phyloP scores from a whole-genome alignment of 2,797 vertebrate species.

The Takifugu ocellatus region DNA sequence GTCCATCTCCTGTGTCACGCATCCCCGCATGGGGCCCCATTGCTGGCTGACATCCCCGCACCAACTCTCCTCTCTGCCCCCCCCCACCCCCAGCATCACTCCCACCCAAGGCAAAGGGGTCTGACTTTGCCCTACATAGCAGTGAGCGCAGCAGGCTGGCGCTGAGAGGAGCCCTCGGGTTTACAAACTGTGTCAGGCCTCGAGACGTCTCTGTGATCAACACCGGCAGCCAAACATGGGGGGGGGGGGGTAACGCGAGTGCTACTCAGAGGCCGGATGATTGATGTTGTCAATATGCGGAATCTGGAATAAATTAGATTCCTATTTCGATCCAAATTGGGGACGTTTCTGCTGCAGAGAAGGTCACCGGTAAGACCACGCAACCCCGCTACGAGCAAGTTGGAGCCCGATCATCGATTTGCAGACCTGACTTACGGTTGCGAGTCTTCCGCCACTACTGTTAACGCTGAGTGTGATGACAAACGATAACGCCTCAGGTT shows the following conservation, averaged over 20 bases:
- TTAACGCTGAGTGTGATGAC: neutral
- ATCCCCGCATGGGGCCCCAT: constrained; percentile 63
- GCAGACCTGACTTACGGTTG: too few species aligned
- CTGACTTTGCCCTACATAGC: constrained; percentile 77
- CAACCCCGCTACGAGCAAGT: too few species aligned
- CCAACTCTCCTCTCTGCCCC: neutral
- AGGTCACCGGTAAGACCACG: constrained; percentile 23
- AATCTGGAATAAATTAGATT: constrained; percentile 53
- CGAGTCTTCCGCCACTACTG: too few species aligned
- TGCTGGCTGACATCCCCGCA: constrained; percentile 55
- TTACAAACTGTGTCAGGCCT: constrained; percentile 79
- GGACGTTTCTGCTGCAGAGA: constrained; percentile 38
- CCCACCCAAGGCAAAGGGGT: constrained; percentile 54
- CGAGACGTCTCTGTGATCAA: constrained; percentile 70
- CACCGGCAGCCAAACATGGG: constrained; percentile 48
- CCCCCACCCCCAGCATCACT: constrained; percentile 6
- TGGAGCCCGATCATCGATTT: too few species aligned
- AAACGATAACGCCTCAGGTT: too few species aligned
- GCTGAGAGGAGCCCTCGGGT: constrained; percentile 67
- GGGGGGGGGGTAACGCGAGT: constrained; percentile 38
- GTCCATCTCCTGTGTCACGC: constrained; percentile 39
- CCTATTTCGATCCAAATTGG: constrained; percentile 45
- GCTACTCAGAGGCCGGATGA: constrained; percentile 52
- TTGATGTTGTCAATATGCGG: constrained; percentile 68
- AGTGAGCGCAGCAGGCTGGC: constrained; percentile 66